Conservation (phyloP, 92 coral and sea anemone genomes). For the Ricordea florida region DNA sequence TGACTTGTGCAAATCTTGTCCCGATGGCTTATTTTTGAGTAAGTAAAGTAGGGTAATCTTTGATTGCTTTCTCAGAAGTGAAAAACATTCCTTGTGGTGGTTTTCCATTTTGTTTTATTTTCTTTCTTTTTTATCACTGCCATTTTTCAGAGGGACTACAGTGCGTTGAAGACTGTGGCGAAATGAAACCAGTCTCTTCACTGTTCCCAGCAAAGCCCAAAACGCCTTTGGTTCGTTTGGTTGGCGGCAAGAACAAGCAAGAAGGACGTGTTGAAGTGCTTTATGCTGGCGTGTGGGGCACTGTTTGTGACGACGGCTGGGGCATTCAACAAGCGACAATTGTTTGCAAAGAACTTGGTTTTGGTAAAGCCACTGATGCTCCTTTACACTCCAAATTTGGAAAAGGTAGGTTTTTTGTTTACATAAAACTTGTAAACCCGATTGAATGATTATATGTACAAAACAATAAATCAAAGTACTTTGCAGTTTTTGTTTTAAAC, state of each 20-base stretch:
- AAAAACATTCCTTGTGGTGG: background rate
- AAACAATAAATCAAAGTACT: too few species aligned
- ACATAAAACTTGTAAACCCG: background rate
- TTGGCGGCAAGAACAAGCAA: slow-evolving; percentile 66
- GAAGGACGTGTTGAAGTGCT: slow-evolving; percentile 89
- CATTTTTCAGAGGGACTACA: slow-evolving; percentile 35
- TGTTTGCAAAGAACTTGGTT: slow-evolving; percentile 82
- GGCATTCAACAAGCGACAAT: slow-evolving; percentile 55
- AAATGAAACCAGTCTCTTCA: slow-evolving; percentile 53
- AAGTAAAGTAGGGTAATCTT: slow-evolving; percentile 14
- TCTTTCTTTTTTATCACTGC: background rate
- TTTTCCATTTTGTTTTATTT: background rate
- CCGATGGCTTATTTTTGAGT: slow-evolving; percentile 56
- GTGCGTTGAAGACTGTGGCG: slow-evolving; percentile 54
- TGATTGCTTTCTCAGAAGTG: background rate
- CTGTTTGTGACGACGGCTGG: slow-evolving; percentile 88
- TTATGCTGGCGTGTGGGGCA: slow-evolving; percentile 81
- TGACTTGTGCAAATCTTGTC: slow-evolving; percentile 70
- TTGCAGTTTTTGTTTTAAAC: too few species aligned
- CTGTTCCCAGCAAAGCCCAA: slow-evolving; percentile 67
- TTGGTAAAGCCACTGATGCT: slow-evolving; percentile 68
- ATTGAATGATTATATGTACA: background rate
- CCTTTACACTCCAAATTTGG: slow-evolving; percentile 58
- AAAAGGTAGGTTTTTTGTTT: slow-evolving; percentile 46
- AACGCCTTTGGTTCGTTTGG: slow-evolving; percentile 73